A percentile compares a stretch with the other conserved stretches of the same genome.
Conservation (phyloP, 1,140 invertebrate species). For the Mercenaria mercenaria region DNA sequence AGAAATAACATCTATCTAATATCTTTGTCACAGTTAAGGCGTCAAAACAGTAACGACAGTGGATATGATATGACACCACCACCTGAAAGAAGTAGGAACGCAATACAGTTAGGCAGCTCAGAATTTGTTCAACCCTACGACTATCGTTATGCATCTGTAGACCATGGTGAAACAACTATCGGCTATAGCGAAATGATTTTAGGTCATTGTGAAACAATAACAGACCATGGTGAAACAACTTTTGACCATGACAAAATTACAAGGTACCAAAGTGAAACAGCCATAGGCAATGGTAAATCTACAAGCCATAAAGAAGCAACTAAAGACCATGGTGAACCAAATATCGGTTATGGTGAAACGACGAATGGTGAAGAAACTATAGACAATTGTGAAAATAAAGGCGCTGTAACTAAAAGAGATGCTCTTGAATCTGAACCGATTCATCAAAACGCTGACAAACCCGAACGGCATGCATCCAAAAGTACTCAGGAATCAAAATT, state of each 20-base stretch:
- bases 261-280: background rate
- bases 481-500: background rate
- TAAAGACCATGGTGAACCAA: no score
- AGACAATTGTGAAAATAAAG: no score
- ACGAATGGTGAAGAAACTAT: no score
- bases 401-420: no score
- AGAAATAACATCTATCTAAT: no score
- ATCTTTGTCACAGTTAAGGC: background rate
- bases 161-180: no score
- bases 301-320: no score
- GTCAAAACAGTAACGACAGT: background rate
- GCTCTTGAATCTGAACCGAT: background rate
- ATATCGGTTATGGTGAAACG: no score
- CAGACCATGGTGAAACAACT: no score
- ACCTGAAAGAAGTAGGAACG: background rate
- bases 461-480: background rate
- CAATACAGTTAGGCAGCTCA: background rate
- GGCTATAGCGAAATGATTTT: no score
- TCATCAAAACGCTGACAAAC: background rate
- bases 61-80: background rate
- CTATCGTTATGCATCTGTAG: background rate
- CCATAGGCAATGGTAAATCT: background rate
- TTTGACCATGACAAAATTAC: no score
- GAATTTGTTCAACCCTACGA: background rate
- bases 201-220: no score